Conservation (phyloP, 2,113 vertebrate species). For the Bagarius yarrelli region DNA sequence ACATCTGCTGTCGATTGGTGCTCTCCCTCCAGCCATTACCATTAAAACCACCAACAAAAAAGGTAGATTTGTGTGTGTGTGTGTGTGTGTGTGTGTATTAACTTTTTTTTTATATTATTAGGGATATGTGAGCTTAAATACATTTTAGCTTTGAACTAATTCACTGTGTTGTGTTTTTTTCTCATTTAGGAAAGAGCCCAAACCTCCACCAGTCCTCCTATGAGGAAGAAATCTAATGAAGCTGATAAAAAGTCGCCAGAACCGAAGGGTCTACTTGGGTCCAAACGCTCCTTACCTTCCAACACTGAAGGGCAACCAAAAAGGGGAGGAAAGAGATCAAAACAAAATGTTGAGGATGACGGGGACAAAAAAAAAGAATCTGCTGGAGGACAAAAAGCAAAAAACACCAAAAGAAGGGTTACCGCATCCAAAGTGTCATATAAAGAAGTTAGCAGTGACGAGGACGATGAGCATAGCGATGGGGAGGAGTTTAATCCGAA, state of each 20-base stretch:
- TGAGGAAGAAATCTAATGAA: constrained; percentile 43
- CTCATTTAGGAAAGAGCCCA: constrained; percentile 53
- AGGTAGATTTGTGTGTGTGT: constrained; percentile 74
- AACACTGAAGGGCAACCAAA: constrained; percentile 47
- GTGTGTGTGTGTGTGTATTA: too few relatives aligned
- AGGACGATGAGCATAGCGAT: constrained; percentile 60
- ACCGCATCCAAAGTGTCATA: constrained; percentile 85
- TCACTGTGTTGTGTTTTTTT: background rate
- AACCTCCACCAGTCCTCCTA: constrained; percentile 31
- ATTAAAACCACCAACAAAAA: constrained; percentile 74
- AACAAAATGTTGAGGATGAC: constrained; percentile 50
- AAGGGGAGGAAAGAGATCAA: constrained; percentile 63
- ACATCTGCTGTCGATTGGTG: constrained; percentile 84
- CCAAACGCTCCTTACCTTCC: constrained; percentile 61
- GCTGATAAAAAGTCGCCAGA: constrained; percentile 37
- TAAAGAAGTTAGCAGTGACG: constrained; percentile 80
- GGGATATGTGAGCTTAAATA: background rate
- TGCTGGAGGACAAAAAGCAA: constrained; percentile 61
- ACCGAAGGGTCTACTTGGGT: constrained; percentile 60
- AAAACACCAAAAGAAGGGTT: constrained; percentile 71
- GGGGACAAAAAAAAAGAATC: constrained; percentile 35
- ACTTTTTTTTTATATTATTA: background rate
- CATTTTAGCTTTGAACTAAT: background rate
- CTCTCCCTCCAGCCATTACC: constrained; percentile 89
- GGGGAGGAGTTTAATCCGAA: constrained; percentile 70